Percentiles rank a stretch among this genome's conserved stretches.
Conservation (phyloP, 2,113 vertebrate genomes). For the Probosciger aterrimus region DNA sequence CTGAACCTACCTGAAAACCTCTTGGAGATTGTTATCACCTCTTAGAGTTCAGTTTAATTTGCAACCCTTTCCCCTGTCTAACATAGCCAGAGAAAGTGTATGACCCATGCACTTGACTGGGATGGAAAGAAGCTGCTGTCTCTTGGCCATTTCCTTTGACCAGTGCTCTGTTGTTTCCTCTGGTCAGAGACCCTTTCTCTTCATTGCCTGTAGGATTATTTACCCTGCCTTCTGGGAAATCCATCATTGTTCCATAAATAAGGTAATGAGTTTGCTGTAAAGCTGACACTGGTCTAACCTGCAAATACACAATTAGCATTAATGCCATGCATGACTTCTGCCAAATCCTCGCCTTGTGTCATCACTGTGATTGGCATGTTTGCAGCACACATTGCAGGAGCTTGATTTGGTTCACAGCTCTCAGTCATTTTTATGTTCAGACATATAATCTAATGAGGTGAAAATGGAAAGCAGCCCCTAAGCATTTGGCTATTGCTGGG, state of each 20-base stretch:
- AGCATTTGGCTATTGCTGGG: conserved; percentile 71
- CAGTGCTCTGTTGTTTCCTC: neutral
- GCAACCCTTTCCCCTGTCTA: neutral
- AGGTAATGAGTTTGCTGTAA: conserved; percentile 3
- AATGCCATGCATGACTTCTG: conserved; percentile 34
- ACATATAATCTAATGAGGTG: conserved; percentile 70
- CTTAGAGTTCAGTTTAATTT: neutral
- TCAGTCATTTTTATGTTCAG: conserved; percentile 65
- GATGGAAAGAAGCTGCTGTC: neutral
- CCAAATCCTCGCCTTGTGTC: conserved; percentile 64
- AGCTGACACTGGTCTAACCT: neutral
- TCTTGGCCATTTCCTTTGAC: neutral
- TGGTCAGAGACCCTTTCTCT: neutral
- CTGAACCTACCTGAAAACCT: neutral
- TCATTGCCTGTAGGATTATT: neutral
- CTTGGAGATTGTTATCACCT: neutral
- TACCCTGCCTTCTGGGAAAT: conserved; percentile 12
- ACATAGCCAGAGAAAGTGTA: neutral
- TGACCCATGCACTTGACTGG: neutral
- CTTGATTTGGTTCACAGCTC: conserved; percentile 73
- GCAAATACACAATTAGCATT: conserved; percentile 11
- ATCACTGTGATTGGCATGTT: conserved; percentile 75
- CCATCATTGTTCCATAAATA: neutral
- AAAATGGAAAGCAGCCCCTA: conserved; percentile 68
- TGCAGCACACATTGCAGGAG: conserved; percentile 76